A percentile compares a stretch with the other conserved stretches of the same genome.
Conservation (phyloP, 2,113 vertebrate genomes). For the Irena cyanogastra region DNA sequence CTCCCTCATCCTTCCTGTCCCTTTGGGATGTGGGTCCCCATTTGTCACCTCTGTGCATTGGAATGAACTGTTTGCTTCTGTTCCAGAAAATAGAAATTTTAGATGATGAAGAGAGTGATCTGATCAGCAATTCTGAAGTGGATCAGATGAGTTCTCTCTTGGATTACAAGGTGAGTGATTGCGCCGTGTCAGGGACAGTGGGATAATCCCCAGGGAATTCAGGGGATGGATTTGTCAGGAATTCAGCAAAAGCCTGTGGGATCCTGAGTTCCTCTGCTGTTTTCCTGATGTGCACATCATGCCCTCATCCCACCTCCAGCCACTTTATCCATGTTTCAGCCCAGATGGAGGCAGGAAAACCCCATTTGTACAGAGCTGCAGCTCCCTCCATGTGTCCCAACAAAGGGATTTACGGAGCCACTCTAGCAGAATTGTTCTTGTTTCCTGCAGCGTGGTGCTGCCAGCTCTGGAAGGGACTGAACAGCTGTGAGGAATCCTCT, state of each 20-base stretch:
- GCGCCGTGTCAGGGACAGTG: not conserved
- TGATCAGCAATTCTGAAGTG: slow-evolving; percentile 84
- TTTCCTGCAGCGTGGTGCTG: not conserved
- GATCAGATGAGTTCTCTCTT: slow-evolving; percentile 90
- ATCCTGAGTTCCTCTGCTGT: not conserved
- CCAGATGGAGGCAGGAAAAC: not conserved
- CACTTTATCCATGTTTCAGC: not conserved
- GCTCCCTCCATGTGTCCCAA: not conserved
- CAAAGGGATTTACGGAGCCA: not conserved
- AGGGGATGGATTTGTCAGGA: not conserved
- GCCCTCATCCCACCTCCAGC: not conserved
- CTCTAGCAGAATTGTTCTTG: not conserved
- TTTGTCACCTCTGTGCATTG: rapidly evolving
- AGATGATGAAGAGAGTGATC: slow-evolving; percentile 84
- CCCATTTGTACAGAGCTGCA: not conserved
- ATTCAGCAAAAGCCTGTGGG: not conserved
- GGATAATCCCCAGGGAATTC: not conserved
- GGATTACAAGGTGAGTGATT: slow-evolving; percentile 86
- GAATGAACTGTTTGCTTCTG: not conserved
- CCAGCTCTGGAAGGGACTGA: not conserved
- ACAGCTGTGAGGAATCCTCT: not conserved
- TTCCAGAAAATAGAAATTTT: slow-evolving; percentile 93
- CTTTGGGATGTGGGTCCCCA: rapidly evolving
- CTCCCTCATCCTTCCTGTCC: not conserved
- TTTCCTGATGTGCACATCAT: not conserved